Conservation (phyloP, 1,140 invertebrate species). For the Scaptomyza pallida region DNA sequence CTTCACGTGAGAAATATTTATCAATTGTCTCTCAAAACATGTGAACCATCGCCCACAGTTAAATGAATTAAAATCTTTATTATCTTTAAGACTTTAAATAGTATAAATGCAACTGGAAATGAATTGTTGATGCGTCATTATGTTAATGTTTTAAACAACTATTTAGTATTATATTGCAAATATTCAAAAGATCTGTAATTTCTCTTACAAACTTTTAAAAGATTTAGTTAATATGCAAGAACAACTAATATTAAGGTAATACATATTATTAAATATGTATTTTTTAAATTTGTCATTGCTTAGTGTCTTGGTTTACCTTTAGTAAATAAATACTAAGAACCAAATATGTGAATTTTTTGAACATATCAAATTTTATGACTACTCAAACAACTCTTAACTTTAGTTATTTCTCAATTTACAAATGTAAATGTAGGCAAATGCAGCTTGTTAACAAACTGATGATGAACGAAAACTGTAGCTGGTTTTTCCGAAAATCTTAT, state of each 20-base stretch:
- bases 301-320: too few relatives aligned
- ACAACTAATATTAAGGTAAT: neutral
- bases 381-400: too few relatives aligned
- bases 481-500: constrained; percentile 82
- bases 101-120: constrained; percentile 11
- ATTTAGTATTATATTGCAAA: too few relatives aligned
- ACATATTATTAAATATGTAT: neutral
- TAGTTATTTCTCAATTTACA: too few relatives aligned
- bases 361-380: too few relatives aligned
- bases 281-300: too few relatives aligned
- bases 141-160: constrained; percentile 35
- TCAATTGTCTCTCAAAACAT: constrained; percentile 35
- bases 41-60: constrained; percentile 9
- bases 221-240: neutral
- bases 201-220: neutral
- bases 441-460: neutral
- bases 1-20: constrained; percentile 54
- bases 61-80: neutral
- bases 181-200: constrained; percentile 18
- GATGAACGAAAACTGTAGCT: constrained; percentile 68
- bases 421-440: constrained; percentile 15
- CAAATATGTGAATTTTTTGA: neutral
- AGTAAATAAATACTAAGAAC: neutral
- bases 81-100: constrained; percentile 16
- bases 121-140: constrained; percentile 30